Conservation (phyloP, 2,113 vertebrate species). For the Zootoca vivipara region DNA sequence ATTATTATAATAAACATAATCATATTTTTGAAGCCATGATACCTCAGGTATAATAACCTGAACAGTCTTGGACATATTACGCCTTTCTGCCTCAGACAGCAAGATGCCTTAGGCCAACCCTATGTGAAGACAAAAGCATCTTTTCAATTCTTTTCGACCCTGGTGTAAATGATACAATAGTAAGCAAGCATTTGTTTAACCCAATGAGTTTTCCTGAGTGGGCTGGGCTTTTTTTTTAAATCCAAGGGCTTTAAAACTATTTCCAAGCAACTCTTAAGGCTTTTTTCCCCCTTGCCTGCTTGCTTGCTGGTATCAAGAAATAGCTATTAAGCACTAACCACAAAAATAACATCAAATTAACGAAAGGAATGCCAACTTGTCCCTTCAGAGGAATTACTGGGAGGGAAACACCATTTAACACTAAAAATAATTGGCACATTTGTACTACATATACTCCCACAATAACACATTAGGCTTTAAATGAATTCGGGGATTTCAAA, state of each 20-base stretch:
- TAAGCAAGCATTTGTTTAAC: neutral
- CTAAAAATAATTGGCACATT: slow-evolving; percentile 22
- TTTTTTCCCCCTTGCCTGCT: neutral
- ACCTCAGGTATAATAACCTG: neutral
- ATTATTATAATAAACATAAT: neutral
- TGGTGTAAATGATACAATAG: too few species aligned
- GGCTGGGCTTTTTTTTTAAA: neutral
- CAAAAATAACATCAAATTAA: slow-evolving; percentile 17
- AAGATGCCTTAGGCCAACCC: too few species aligned
- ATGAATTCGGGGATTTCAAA: slow-evolving; percentile 30
- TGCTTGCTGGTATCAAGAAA: neutral
- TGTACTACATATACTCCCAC: slow-evolving; percentile 8
- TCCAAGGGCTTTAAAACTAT: neutral
- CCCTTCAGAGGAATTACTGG: slow-evolving; percentile 22
- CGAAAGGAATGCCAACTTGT: neutral
- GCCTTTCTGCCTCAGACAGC: neutral
- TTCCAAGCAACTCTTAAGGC: neutral
- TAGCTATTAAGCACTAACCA: neutral
- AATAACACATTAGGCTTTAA: slow-evolving; percentile 15
- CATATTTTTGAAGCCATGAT: neutral
- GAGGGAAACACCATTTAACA: slow-evolving; percentile 33
- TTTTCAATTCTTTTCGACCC: too few species aligned
- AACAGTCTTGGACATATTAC: neutral
- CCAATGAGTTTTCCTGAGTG: neutral
- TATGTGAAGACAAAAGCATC: too few species aligned